These are phyloP conservation scores for Metridium senile DNA, from an alignment of 92 coral and sea anemone genomes.

Conservation along the genomic window DNA sequence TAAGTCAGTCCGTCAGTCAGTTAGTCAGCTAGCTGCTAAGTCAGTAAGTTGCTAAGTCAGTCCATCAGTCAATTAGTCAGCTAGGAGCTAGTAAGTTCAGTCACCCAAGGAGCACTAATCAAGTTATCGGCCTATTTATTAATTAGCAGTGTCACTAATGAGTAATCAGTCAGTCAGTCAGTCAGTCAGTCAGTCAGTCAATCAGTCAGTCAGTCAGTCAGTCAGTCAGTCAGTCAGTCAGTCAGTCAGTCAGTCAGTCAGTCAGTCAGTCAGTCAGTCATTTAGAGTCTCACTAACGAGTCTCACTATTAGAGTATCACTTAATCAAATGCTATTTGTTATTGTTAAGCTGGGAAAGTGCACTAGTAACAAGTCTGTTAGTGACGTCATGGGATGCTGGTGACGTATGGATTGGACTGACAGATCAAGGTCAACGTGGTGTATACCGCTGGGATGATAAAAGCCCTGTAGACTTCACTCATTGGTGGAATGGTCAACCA, in stretches of 20 bases:
- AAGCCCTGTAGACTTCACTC: slow-evolving; percentile 58
- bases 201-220: background rate
- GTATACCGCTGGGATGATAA: slow-evolving; percentile 75
- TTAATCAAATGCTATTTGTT: background rate
- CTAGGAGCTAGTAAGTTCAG: background rate
- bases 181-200: background rate
- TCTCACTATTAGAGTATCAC: too few relatives aligned
- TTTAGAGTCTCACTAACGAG: too few relatives aligned
- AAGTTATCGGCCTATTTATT: too few relatives aligned
- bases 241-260: background rate
- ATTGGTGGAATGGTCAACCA: slow-evolving; percentile 93
- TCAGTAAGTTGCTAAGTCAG: background rate
- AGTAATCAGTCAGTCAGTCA: background rate
- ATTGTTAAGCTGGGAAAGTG: slow-evolving; percentile 48
- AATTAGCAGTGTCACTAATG: too few relatives aligned
- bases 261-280: background rate
- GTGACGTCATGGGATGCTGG: slow-evolving; percentile 88
- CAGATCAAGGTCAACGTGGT: slow-evolving; percentile 51
- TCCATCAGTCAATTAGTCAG: background rate
- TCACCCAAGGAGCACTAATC: too few relatives aligned
- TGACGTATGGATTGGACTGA: slow-evolving; percentile 80
- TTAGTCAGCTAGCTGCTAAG: background rate
- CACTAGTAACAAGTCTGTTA: slow-evolving; percentile 64
- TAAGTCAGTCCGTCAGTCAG: background rate
- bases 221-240: background rate